Evolutionary conservation across 2,888 invertebrate species (phyloP).

Genomic region (Microchrysa polita): DNA sequence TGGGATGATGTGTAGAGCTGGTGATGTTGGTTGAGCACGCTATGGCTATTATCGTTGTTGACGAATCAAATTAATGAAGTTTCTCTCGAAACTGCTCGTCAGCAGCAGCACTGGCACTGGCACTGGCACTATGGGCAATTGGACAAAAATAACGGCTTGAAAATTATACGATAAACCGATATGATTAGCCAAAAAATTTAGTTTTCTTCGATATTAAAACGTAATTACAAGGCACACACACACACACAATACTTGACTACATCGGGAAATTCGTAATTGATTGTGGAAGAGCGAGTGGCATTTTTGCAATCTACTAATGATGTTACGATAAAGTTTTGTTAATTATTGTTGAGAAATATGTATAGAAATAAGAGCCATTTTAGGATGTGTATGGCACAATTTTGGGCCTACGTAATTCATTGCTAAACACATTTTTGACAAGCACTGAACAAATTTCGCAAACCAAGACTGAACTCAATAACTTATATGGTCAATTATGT

Average conservation of each 20-base stretch:
- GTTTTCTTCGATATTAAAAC: conserved; percentile 37
- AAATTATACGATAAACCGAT: conserved; percentile 45
- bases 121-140: no score
- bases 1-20: conserved; percentile 16
- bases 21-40: conserved; percentile 36
- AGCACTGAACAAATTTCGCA: no score
- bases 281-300: conserved; percentile 29
- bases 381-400: not conserved
- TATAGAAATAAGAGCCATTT: not conserved
- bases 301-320: conserved; percentile 39
- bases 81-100: not conserved
- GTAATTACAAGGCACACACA: conserved; percentile 40
- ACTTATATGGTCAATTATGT: no score
- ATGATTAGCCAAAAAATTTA: conserved; percentile 42
- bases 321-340: conserved; percentile 26
- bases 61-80: conserved; percentile 43
- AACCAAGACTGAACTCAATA: no score
- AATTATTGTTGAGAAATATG: conserved; percentile 30
- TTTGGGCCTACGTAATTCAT: not conserved
- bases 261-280: conserved; percentile 20
- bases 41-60: conserved; percentile 40
- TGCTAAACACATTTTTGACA: no score
- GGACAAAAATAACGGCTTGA: conserved; percentile 38
- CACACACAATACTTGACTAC: no score
- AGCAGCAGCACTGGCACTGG: no score